Evolutionary conservation across 2,888 invertebrate species (phyloP).

Genomic region (Phragmatobia fuliginosa): DNA sequence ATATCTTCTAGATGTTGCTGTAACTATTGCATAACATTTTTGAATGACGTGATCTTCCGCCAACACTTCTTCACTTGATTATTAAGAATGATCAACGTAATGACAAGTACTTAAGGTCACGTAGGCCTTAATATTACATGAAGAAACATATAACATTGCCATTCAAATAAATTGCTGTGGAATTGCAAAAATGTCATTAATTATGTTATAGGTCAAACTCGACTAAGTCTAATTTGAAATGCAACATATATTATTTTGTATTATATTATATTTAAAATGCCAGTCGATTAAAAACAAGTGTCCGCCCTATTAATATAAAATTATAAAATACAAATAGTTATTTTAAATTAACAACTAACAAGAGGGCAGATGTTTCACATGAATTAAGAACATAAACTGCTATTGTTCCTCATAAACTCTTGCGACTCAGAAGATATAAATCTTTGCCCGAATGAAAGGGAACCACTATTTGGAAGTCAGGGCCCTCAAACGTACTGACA

Average conservation of each 20-base stretch:
- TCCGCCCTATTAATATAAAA: not conserved
- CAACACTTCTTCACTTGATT: not conserved
- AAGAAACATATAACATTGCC: not conserved
- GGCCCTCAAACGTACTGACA: too few species aligned
- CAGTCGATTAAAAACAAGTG: not conserved
- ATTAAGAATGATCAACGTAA: not conserved
- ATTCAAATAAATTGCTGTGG: not conserved
- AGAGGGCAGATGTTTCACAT: too few species aligned
- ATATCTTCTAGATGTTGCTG: not conserved
- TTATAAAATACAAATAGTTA: too few species aligned
- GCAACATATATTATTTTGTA: not conserved
- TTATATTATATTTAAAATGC: not conserved
- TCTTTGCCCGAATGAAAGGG: too few species aligned
- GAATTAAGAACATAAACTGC: too few species aligned
- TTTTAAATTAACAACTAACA: too few species aligned
- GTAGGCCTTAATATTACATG: not conserved
- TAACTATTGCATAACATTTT: not conserved
- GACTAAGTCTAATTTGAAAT: not conserved
- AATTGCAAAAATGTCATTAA: slow-evolving; percentile 1
- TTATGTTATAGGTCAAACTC: not conserved
- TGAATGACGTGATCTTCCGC: not conserved
- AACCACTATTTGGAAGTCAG: too few species aligned
- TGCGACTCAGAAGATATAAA: too few species aligned
- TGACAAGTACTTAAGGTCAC: not conserved
- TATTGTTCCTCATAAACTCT: too few species aligned